Base-by-base conservation (phyloP, 30 jellyfish, hydroid and myxozoan species). In the Kudoa iwatai region DNA sequence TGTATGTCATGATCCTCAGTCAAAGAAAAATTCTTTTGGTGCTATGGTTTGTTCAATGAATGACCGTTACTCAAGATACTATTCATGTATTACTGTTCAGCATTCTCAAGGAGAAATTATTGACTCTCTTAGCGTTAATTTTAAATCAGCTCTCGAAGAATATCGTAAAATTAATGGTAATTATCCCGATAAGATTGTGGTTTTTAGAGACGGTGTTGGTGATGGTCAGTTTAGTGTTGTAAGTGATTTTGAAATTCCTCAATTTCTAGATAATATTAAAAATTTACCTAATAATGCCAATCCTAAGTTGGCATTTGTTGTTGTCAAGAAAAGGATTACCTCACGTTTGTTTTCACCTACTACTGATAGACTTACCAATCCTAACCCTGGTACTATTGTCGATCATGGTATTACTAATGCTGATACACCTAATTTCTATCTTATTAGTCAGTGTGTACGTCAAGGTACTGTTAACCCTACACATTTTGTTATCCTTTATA, bases 381-480 rank as follows among this genome's bases (percentile, higher is more conserved):
- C 96, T 0, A 63, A 62, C 9, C 96, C 96, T 31, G 96, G 96
- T 19, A 62, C 96, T 16, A 42, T 79, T 13, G 71, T 63, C 47
- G 96, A 79, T 44, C 32, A 32, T n/a, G 83, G 21, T 10, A 83
- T 79, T 10, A 79, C 96, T 3, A 45, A 57, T 13, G 57, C 58
- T 6, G 64, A 58, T 19, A 55, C 65, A 82, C 51, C 25, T 26
- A 87, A 79, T 43, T 79, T 62, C 74, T 79, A 54, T 59, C 52
- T 79, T 64, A 66, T 63, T 13, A 61, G 88, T 9, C 96, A 79
- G 33, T 51, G 85, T 0, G 96, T 79, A 20, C 53, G 85, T 14
- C 96, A 79, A 39, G 96, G 96, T 3, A 79, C 96, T n/a, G 96
- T 79, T 13, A 50, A 84, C 30, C 96, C 96, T 4, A 64, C 89